Conservation (phyloP, 2,797 vertebrate genomes). For the Naso thynnoides region DNA sequence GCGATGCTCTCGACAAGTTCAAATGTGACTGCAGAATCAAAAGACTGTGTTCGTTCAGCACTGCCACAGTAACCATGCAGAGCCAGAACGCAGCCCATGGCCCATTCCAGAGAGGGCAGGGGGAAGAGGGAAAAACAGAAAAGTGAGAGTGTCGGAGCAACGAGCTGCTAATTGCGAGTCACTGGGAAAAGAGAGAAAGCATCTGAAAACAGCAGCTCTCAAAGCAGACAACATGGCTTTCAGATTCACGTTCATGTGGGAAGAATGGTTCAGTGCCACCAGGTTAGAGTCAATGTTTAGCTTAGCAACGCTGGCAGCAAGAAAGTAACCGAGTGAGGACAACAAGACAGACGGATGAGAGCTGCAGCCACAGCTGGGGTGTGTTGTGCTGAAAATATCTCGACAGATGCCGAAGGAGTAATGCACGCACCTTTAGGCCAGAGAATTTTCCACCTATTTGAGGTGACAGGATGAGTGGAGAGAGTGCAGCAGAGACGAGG, state of each 20-base stretch:
- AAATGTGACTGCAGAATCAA: conserved; percentile 40
- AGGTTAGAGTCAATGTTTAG: conserved; percentile 62
- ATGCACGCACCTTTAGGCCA: conserved; percentile 50
- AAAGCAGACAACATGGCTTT: conserved; percentile 55
- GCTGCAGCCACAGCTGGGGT: conserved; percentile 46
- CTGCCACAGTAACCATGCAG: conserved; percentile 39
- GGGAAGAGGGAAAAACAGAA: conserved; percentile 45
- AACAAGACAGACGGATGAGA: conserved; percentile 50
- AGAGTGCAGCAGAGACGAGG: conserved; percentile 35
- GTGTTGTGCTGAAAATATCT: conserved; percentile 40
- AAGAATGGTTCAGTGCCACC: conserved; percentile 15
- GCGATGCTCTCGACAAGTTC: conserved; percentile 62
- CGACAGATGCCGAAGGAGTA: conserved; percentile 20
- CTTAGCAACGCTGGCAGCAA: conserved; percentile 62
- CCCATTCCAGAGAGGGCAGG: conserved; percentile 33
- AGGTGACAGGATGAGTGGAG: conserved; percentile 53
- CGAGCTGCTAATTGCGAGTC: conserved; percentile 65
- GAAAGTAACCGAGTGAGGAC: conserved; percentile 23
- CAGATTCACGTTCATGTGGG: conserved; percentile 34
- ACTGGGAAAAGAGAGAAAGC: conserved; percentile 38
- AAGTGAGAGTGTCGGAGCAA: conserved; percentile 59
- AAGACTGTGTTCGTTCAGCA: conserved; percentile 25
- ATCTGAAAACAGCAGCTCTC: conserved; percentile 51
- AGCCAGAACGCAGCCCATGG: conserved; percentile 34
- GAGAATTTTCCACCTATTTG: conserved; percentile 52